These are phyloP conservation scores for Pituophis catenifer DNA, from an alignment of 2,113 vertebrate species.

Conservation along the genomic window DNA sequence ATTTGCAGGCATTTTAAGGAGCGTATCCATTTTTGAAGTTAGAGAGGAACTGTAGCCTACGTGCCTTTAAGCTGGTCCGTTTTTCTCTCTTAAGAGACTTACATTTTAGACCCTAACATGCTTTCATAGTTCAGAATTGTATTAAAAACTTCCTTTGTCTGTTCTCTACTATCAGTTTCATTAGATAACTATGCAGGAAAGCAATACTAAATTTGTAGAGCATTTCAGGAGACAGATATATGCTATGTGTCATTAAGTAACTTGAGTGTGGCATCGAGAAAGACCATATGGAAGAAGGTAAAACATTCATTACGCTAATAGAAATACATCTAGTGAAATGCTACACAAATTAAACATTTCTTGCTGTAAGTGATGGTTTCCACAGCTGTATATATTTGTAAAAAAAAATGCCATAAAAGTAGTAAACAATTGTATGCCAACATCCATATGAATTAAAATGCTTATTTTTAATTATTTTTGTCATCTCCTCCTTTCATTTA, in stretches of 20 bases:
- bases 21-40: not conserved
- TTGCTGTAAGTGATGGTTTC: not conserved
- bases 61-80: not conserved
- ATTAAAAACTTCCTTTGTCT: not conserved
- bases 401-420: not conserved
- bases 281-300: not conserved
- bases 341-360: not conserved
- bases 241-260: not conserved
- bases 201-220: not conserved
- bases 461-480: slow-evolving; percentile 10
- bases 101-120: not conserved
- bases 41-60: not conserved
- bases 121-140: not conserved
- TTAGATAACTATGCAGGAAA: not conserved
- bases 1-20: not conserved
- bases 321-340: not conserved
- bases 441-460: not conserved
- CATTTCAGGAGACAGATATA: not conserved
- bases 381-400: not conserved
- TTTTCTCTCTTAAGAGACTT: not conserved
- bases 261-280: not conserved
- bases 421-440: not conserved
- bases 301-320: not conserved
- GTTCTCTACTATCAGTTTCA: not conserved
- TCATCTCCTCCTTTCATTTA: slow-evolving; percentile 14